A percentile compares a stretch with the other conserved stretches of the same genome.
Evolutionary conservation across 2,888 invertebrate species (phyloP).

Genomic region (Platerodrilus igneus): DNA sequence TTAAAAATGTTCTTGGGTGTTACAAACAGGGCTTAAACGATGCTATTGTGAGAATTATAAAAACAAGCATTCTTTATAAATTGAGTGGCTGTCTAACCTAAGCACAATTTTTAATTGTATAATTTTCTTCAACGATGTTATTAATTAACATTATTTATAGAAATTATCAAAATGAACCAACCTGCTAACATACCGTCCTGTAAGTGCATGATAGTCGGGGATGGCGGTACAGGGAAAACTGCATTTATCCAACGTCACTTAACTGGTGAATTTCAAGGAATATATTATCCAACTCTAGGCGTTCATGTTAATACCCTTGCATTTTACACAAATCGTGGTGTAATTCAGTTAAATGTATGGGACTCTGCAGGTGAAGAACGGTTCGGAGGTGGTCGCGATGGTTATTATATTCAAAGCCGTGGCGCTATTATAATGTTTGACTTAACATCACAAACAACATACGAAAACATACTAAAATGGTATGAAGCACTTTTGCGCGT

Average conservation of each 20-base stretch:
- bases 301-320: conserved; percentile 98
- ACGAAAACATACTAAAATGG: conserved; percentile 99
- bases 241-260: conserved; percentile 99
- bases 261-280: conserved; percentile 99
- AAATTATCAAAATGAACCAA: conserved; percentile 54
- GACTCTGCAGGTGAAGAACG: conserved; percentile 99
- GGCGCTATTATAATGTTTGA: conserved; percentile 99
- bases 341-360: conserved; percentile 99
- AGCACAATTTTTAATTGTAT: no score
- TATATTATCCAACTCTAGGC: conserved; percentile 97
- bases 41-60: no score
- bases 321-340: conserved; percentile 96
- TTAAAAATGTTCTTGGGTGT: no score
- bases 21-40: no score
- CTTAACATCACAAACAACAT: conserved; percentile 98
- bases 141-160: no score
- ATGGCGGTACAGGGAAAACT: conserved; percentile 99
- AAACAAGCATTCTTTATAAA: no score
- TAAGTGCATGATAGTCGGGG: conserved; percentile 96
- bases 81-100: no score
- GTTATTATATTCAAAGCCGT: conserved; percentile 98
- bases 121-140: no score
- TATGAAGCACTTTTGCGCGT: conserved; percentile 97
- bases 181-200: conserved; percentile 88
- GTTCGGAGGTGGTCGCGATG: conserved; percentile 97